Base-by-base conservation (phyloP, 2,888 invertebrate species). In the Carpatolechia fugitivella region DNA sequence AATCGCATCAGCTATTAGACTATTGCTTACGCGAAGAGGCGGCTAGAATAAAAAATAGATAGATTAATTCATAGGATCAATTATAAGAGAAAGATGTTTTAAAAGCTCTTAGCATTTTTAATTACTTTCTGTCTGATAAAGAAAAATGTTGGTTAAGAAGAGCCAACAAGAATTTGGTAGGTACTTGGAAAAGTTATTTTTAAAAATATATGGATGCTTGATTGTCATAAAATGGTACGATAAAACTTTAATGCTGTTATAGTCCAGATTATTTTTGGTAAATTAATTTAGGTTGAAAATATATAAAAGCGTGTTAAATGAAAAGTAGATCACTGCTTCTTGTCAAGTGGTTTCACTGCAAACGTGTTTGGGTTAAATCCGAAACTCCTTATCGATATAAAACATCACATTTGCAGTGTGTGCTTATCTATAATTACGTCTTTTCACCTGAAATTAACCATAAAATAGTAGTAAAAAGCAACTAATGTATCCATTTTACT, bases 1-100 rank as follows among this genome's bases (percentile, higher is more conserved):
- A 60, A 56, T 56, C 13, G 30, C 46, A 50, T 30, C 47, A 48
- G 48, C 52, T 10, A 41, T 57, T 47, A 53, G 38, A 44, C 31
- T 14, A 41, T 41, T 41, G 18, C 40, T 11, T 41, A 47, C 35
- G 38, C 18, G 20, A 44, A 14, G 38, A 46, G 46, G 41, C 47
- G 52, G 36, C 33, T 41, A 11, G 44, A 30, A 44, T 18, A 20
- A 49, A 40, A 56, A 56, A 35, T 48, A 30, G 30, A 11, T 14
- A 13, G 24, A 20, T 56, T 56, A 51, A 56, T 56, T 24, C 24
- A 24, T 6, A 6, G 24, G 24, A 24, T 24, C 6, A 24, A 24
- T 56, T 36, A 31, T 24, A 44, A 29, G 20, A n/a, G n/a, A 44
- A 20, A 44, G 24, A 10, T 13, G 3, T 24, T n/a, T 44, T 20